Evolutionary conservation across 2,113 vertebrate species (phyloP).

Genomic region (Corydoras maculifer): DNA sequence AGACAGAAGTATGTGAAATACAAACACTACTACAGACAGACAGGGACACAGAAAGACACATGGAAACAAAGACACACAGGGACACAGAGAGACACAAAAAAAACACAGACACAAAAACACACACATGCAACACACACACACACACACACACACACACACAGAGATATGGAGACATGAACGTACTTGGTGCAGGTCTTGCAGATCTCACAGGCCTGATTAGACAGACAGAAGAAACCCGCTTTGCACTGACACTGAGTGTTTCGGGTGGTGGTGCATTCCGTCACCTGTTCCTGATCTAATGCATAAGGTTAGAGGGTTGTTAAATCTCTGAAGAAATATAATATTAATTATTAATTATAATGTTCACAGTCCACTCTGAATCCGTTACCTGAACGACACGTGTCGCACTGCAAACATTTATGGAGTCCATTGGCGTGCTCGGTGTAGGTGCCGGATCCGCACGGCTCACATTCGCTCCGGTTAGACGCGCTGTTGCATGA

Average conservation of each 20-base stretch:
- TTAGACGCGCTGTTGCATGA: slow-evolving; percentile 32
- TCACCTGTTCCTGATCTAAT: slow-evolving; percentile 54
- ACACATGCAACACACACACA: too few relatives aligned
- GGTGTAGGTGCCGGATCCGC: slow-evolving; percentile 41
- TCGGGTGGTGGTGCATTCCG: slow-evolving; percentile 44
- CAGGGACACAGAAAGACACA: too few relatives aligned
- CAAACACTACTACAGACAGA: too few relatives aligned
- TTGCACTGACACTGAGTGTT: slow-evolving; percentile 59
- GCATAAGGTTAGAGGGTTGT: neutral
- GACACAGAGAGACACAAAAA: too few relatives aligned
- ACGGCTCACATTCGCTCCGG: slow-evolving; percentile 48
- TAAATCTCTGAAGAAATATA: neutral
- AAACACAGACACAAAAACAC: neutral
- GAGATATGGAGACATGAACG: slow-evolving; percentile 10
- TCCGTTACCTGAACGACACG: slow-evolving; percentile 57
- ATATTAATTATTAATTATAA: too few relatives aligned
- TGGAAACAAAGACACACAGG: too few relatives aligned
- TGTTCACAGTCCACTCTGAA: neutral
- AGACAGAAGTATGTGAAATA: too few relatives aligned
- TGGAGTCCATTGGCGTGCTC: slow-evolving; percentile 46
- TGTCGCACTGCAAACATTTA: slow-evolving; percentile 52
- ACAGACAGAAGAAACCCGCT: slow-evolving; percentile 52
- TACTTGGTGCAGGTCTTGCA: slow-evolving; percentile 63
- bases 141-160: too few relatives aligned
- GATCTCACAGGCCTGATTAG: slow-evolving; percentile 61